Percentiles rank a stretch among this genome's conserved stretches.
These are phyloP conservation scores for Enteromius argenteus DNA, from an alignment of 2,797 vertebrate genomes.

Conservation along the genomic window DNA sequence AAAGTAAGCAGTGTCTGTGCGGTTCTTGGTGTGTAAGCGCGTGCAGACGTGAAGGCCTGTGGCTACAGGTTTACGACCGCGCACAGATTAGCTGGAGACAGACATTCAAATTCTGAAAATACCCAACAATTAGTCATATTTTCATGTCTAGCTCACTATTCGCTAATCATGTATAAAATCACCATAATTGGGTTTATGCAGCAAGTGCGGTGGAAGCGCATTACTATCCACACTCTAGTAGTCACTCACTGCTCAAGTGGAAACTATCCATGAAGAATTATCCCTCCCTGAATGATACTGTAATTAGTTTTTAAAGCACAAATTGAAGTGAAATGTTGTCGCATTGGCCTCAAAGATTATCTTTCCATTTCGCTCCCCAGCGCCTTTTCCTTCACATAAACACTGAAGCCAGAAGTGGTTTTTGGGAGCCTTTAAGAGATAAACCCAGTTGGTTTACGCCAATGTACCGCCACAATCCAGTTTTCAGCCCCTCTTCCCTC, in stretches of 20 bases:
- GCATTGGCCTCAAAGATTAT: slow-evolving; percentile 12
- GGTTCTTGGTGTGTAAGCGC: not conserved
- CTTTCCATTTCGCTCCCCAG: not conserved
- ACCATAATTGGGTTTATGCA: slow-evolving; percentile 67
- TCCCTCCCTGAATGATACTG: slow-evolving; percentile 32
- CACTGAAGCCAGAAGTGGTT: slow-evolving; percentile 69
- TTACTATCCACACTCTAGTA: slow-evolving; percentile 56
- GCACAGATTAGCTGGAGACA: slow-evolving; percentile 59
- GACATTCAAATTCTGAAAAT: slow-evolving; percentile 64
- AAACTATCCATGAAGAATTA: slow-evolving; percentile 45
- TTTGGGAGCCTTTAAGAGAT: slow-evolving; percentile 80
- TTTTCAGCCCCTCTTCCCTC: slow-evolving; percentile 57
- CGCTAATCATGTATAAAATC: slow-evolving; percentile 68
- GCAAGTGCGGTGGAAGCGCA: slow-evolving; percentile 58
- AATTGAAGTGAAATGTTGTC: slow-evolving; percentile 13
- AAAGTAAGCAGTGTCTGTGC: not conserved
- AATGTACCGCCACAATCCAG: slow-evolving; percentile 79
- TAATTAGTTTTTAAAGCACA: slow-evolving; percentile 34
- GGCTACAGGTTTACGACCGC: slow-evolving; percentile 6
- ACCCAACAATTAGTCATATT: slow-evolving; percentile 69
- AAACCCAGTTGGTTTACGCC: slow-evolving; percentile 79
- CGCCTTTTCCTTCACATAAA: slow-evolving; percentile 26
- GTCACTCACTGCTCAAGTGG: slow-evolving; percentile 36
- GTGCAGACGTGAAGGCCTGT: slow-evolving; percentile 27
- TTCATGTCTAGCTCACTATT: slow-evolving; percentile 53